Conservation (phyloP, 2,797 vertebrate genomes). For the Spea hammondii region DNA sequence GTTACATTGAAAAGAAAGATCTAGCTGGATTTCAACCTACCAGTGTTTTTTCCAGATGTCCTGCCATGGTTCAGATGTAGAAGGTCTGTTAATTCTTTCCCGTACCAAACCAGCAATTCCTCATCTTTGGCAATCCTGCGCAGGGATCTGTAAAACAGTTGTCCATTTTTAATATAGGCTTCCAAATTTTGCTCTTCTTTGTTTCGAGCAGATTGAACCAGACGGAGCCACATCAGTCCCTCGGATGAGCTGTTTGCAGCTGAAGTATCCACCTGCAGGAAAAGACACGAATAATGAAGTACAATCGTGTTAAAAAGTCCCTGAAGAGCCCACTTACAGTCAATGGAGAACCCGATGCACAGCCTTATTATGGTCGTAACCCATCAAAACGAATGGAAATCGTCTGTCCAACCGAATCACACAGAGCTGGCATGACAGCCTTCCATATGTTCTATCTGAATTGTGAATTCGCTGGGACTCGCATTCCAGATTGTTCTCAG, state of each 20-base stretch:
- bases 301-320: constrained; percentile 21
- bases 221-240: constrained; percentile 91
- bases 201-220: constrained; percentile 92
- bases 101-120: constrained; percentile 95
- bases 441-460: constrained; percentile 44
- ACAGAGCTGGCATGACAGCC: constrained; percentile 45
- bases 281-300: not conserved
- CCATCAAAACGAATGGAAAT: constrained; percentile 34
- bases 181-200: constrained; percentile 94
- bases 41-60: constrained; percentile 81
- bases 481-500: constrained; percentile 32
- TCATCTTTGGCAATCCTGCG: constrained; percentile 94
- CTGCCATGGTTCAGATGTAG: constrained; percentile 80
- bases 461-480: constrained; percentile 24
- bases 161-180: constrained; percentile 95
- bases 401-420: constrained; percentile 41
- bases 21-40: constrained; percentile 60
- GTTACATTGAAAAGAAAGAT: too few relatives aligned
- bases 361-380: constrained; percentile 35
- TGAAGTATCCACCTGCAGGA: constrained; percentile 88
- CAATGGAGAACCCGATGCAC: constrained; percentile 19
- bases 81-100: constrained; percentile 88
- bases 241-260: constrained; percentile 89
- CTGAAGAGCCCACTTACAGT: constrained; percentile 8
- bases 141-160: constrained; percentile 92